Evolutionary conservation across 2,888 invertebrate genomes (phyloP).

Genomic region (Cenopis cana): DNA sequence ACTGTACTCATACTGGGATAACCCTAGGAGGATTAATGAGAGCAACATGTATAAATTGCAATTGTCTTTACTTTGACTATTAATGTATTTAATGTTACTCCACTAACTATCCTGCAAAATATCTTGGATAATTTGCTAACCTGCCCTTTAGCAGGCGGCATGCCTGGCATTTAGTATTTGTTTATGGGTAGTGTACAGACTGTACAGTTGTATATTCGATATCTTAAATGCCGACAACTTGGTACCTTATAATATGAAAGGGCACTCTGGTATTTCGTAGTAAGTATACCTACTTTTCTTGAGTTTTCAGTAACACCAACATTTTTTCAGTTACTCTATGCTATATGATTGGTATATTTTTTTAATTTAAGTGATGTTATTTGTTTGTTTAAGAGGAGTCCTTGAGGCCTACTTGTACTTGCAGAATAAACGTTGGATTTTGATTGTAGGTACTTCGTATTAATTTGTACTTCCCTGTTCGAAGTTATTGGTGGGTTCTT

Average conservation of each 20-base stretch:
- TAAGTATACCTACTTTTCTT: background rate
- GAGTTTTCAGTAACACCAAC: background rate
- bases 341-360: no score
- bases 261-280: conserved; percentile 7
- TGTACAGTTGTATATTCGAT: no score
- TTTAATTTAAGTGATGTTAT: no score
- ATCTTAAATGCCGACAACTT: conserved; percentile 2
- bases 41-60: no score
- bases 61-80: background rate
- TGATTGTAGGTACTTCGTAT: no score
- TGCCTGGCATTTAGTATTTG: conserved; percentile 22
- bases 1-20: no score
- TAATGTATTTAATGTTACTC: background rate
- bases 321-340: background rate
- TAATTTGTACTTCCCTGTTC: no score
- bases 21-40: no score
- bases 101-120: background rate
- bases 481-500: background rate
- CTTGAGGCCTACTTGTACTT: no score
- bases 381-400: no score
- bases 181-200: conserved; percentile 13
- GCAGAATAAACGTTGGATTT: no score
- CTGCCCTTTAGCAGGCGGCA: conserved; percentile 14
- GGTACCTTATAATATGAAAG: background rate
- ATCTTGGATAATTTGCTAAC: background rate